Conservation (phyloP, 2,888 invertebrate genomes). For the Cataglyphis cursor region DNA sequence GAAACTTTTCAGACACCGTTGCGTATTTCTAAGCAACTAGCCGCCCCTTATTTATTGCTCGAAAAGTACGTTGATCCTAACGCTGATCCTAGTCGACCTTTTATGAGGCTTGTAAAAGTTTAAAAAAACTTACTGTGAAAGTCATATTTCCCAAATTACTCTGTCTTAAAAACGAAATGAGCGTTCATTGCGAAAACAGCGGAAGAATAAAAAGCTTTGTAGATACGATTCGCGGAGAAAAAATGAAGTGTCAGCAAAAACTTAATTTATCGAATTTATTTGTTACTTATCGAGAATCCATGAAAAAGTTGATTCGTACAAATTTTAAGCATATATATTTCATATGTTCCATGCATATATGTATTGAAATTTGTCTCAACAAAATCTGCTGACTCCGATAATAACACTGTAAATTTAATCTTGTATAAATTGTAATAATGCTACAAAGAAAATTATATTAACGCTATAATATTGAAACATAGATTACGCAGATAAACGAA, state of each 20-base stretch:
- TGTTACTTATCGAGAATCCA: background rate
- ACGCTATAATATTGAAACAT: background rate
- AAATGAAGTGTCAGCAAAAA: conserved; percentile 36
- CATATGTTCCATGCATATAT: background rate
- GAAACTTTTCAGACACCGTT: conserved; percentile 65
- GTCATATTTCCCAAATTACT: conserved; percentile 60
- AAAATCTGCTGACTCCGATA: background rate
- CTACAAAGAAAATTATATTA: background rate
- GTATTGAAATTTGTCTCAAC: background rate
- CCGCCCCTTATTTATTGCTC: conserved; percentile 70
- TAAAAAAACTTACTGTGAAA: conserved; percentile 46
- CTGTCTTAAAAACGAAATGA: conserved; percentile 43
- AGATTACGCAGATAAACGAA: background rate
- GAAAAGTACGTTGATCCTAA: conserved; percentile 52
- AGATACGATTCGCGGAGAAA: conserved; percentile 22
- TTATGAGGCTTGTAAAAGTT: conserved; percentile 58
- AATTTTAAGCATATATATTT: background rate
- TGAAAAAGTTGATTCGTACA: background rate
- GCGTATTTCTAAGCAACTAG: conserved; percentile 65
- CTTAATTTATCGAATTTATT: conserved; percentile 41
- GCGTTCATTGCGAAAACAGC: conserved; percentile 16
- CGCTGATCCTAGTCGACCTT: conserved; percentile 36
- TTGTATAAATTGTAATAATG: background rate
- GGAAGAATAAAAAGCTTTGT: conserved; percentile 45
- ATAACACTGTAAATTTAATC: conserved; percentile 1